These are phyloP conservation scores for Pocillopora meandrina DNA, from an alignment of 92 coral and sea anemone species.

Conservation along the genomic window DNA sequence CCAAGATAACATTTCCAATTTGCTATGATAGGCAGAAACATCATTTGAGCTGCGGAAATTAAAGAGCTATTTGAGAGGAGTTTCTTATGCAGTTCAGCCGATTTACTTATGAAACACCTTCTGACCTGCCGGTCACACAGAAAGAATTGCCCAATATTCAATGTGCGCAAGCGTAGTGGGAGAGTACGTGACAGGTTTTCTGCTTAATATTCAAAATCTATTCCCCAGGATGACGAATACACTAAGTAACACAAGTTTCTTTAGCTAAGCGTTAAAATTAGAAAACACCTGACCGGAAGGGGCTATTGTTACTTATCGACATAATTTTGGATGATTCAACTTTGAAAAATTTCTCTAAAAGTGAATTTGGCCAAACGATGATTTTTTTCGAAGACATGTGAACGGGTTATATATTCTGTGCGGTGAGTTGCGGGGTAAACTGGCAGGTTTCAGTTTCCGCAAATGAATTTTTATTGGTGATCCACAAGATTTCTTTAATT, in stretches of 20 bases:
- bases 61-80: not conserved
- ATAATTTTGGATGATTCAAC: not conserved
- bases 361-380: not conserved
- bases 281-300: slow-evolving; percentile 13
- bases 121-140: slow-evolving; percentile 21
- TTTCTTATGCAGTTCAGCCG: slow-evolving; percentile 15
- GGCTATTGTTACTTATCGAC: not conserved
- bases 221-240: slow-evolving; percentile 14
- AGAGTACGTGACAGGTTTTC: slow-evolving; percentile 46
- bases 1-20: not conserved
- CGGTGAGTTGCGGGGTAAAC: slow-evolving; percentile 17
- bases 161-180: slow-evolving; percentile 38
- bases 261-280: slow-evolving; percentile 25
- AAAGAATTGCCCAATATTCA: slow-evolving; percentile 29
- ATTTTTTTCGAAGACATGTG: not conserved
- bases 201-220: slow-evolving; percentile 28
- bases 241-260: slow-evolving; percentile 26
- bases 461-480: slow-evolving; percentile 16
- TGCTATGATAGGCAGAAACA: not conserved
- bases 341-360: not conserved
- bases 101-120: slow-evolving; percentile 25
- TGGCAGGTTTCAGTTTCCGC: not conserved
- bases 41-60: not conserved
- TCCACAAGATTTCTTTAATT: slow-evolving; percentile 28
- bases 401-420: not conserved